Conservation (phyloP, 1,140 invertebrate species). For the Rhagoletis pomonella region DNA sequence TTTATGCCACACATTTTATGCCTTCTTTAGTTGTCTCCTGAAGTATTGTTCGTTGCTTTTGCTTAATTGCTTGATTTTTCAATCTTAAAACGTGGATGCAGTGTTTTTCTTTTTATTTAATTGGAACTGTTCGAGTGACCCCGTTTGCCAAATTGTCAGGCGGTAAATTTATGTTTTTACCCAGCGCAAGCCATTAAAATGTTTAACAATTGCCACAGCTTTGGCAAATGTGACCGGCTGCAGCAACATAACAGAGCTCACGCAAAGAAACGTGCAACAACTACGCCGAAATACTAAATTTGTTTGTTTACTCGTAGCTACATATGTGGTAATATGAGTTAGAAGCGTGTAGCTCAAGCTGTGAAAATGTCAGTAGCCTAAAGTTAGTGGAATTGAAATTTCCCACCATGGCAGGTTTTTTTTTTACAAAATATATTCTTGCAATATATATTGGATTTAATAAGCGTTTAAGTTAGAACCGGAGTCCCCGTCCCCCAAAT, state of each 20-base stretch:
- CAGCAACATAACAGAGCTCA: not conserved
- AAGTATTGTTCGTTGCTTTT: slow-evolving; percentile 15
- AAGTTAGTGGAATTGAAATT: not conserved
- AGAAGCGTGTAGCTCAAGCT: slow-evolving; percentile 35
- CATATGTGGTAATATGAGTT: slow-evolving; percentile 2
- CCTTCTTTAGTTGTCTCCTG: slow-evolving; percentile 31
- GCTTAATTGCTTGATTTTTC: slow-evolving; percentile 9
- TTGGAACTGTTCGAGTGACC: slow-evolving; percentile 50
- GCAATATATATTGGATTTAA: no score
- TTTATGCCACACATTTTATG: slow-evolving; percentile 20
- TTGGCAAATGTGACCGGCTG: not conserved
- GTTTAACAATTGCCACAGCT: slow-evolving; percentile 29
- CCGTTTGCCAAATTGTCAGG: slow-evolving; percentile 48
- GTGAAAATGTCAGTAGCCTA: slow-evolving; percentile 21
- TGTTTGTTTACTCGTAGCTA: not conserved
- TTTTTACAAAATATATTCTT: no score
- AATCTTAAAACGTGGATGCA: slow-evolving; percentile 12
- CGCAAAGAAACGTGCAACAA: slow-evolving; percentile 42
- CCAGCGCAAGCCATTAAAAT: slow-evolving; percentile 48
- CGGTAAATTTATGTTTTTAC: slow-evolving; percentile 49
- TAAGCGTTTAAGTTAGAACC: no score
- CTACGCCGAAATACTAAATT: not conserved
- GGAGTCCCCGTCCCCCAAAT: no score
- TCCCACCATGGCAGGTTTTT: not conserved
- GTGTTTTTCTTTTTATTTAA: slow-evolving; percentile 19